Percentiles rank a stretch among this genome's conserved stretches.
Conservation (phyloP, 64 coral and sea anemone genomes). For the Catalaphyllia jardinei region DNA sequence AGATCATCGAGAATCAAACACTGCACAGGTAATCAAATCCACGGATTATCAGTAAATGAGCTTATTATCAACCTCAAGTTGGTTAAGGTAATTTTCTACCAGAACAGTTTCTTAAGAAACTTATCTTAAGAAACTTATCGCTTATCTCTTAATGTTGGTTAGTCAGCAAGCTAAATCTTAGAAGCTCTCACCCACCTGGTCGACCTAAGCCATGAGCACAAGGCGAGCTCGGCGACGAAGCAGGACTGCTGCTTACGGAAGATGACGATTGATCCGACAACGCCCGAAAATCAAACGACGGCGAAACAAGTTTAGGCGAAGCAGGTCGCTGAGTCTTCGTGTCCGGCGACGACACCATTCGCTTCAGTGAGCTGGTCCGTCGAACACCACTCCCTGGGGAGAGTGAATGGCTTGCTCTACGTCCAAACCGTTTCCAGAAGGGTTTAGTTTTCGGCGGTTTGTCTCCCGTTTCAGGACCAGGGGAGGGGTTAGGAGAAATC, state of each 20-base stretch:
- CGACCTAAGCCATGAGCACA: slow-evolving; percentile 62
- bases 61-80: background rate
- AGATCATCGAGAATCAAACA: no score
- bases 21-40: no score
- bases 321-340: slow-evolving; percentile 49
- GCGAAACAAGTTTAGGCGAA: slow-evolving; percentile 79
- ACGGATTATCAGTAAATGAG: no score
- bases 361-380: slow-evolving; percentile 80
- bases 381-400: slow-evolving; percentile 31
- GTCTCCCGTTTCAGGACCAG: slow-evolving; percentile 22
- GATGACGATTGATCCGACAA: slow-evolving; percentile 90
- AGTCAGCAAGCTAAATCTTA: no score
- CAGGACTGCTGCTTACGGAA: slow-evolving; percentile 74
- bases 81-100: no score
- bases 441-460: slow-evolving; percentile 77
- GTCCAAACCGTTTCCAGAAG: slow-evolving; percentile 81
- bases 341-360: slow-evolving; percentile 72
- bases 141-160: no score
- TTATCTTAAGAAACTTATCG: no score
- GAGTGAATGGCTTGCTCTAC: slow-evolving; percentile 60
- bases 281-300: slow-evolving; percentile 80
- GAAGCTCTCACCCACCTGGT: slow-evolving; percentile 59
- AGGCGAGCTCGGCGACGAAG: slow-evolving; percentile 86
- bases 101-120: no score
- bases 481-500: slow-evolving; percentile 58